Conservation (phyloP, 2,797 vertebrate species). For the Prunella strophiata region DNA sequence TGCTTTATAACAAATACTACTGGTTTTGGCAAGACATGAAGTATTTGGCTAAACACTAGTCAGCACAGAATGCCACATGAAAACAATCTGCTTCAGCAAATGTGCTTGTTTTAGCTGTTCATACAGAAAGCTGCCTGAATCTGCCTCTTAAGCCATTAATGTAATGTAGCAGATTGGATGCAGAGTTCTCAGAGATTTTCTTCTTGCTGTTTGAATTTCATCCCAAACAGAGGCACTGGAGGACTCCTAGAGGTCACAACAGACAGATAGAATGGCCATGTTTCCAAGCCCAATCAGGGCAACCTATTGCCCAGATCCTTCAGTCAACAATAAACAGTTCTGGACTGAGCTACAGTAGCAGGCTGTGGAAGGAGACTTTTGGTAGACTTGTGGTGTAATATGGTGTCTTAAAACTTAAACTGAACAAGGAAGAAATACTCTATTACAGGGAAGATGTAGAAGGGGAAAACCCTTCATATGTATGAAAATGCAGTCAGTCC, state of each 20-base stretch:
- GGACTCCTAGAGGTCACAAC: not conserved
- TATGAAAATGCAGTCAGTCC: not conserved
- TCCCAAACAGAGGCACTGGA: not conserved
- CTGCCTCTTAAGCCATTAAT: not conserved
- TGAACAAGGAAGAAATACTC: not conserved
- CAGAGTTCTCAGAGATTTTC: not conserved
- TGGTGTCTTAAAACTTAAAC: not conserved
- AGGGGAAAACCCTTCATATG: not conserved
- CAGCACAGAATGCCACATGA: not conserved
- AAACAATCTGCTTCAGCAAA: not conserved
- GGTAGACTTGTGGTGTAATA: not conserved
- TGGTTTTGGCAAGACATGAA: not conserved
- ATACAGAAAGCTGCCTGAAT: not conserved
- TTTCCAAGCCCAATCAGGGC: not conserved
- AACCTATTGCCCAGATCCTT: not conserved
- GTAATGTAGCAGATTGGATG: not conserved
- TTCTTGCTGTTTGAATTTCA: not conserved
- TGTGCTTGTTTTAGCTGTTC: not conserved
- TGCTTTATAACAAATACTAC: not conserved
- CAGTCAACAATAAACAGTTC: not conserved
- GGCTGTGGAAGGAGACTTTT: not conserved
- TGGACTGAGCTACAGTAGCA: not conserved
- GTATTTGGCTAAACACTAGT: not conserved
- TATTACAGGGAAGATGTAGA: not conserved
- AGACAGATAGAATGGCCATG: fast-evolving